A percentile compares a stretch with the other conserved stretches of the same genome.
phyloP scores from a whole-genome alignment of 1,140 invertebrate genomes.

The Palaemon carinicauda region DNA sequence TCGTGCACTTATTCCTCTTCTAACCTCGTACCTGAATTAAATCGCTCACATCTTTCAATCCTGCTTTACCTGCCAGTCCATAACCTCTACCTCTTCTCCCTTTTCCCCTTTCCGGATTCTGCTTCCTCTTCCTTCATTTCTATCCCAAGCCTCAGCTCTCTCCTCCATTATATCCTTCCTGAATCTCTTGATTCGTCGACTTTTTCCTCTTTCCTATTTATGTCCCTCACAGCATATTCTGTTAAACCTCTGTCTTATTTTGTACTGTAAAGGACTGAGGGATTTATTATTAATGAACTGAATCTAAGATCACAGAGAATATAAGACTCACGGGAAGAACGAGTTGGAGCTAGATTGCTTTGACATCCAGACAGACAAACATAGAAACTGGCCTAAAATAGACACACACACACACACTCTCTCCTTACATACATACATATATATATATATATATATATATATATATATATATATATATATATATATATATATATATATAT shows the following conservation, averaged over 20 bases:
- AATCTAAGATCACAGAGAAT: too few species aligned
- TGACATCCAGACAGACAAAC: neutral
- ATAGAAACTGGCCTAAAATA: too few species aligned
- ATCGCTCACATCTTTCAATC: neutral
- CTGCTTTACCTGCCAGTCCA: neutral
- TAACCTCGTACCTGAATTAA: neutral
- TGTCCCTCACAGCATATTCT: too few species aligned
- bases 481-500: constrained; percentile 5
- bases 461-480: neutral
- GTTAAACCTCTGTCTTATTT: neutral
- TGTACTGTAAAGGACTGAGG: neutral
- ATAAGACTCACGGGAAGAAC: neutral
- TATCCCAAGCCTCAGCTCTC: too few species aligned
- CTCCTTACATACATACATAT: neutral
- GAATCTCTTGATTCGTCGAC: too few species aligned
- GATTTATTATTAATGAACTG: too few species aligned
- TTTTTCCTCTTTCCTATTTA: too few species aligned
- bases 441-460: neutral
- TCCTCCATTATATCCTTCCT: too few species aligned
- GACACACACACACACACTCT: too few species aligned
- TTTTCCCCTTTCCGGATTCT: constrained; percentile 10
- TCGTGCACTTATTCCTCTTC: neutral
- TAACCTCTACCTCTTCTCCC: constrained; percentile 10
- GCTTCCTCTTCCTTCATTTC: too few species aligned
- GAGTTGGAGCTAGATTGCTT: neutral